Evolutionary conservation across 2,797 vertebrate genomes (phyloP).

Genomic region (Craterocephalus amniculus): DNA sequence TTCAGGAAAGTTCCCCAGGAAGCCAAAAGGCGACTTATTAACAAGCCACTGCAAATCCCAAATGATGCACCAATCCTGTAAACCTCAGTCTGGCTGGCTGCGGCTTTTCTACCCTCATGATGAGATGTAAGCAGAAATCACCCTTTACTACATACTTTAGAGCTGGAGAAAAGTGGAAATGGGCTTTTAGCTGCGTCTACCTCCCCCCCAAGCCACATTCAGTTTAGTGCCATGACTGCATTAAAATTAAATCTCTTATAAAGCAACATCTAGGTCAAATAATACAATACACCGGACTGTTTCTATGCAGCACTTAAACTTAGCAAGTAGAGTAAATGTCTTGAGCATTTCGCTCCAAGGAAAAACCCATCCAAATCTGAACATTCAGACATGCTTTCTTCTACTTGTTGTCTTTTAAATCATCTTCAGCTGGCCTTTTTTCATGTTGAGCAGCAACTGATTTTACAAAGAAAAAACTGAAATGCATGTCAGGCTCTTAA

Average conservation of each 20-base stretch:
- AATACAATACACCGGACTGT: slow-evolving; percentile 2
- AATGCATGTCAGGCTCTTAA: not conserved
- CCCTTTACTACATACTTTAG: slow-evolving; percentile 31
- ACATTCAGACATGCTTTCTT: not conserved
- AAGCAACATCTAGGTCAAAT: slow-evolving; percentile 7
- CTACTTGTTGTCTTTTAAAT: not conserved
- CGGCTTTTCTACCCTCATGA: slow-evolving; percentile 20
- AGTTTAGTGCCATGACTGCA: slow-evolving; percentile 3
- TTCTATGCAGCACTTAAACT: slow-evolving; percentile 6
- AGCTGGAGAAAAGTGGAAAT: slow-evolving; percentile 6
- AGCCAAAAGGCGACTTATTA: slow-evolving; percentile 61
- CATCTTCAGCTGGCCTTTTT: not conserved
- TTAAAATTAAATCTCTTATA: not conserved
- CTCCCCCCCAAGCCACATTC: slow-evolving; percentile 8
- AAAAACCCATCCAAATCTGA: slow-evolving; percentile 1
- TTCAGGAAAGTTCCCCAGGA: slow-evolving; percentile 44
- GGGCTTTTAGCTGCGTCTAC: slow-evolving; percentile 13
- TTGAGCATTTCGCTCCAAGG: not conserved
- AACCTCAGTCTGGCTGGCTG: slow-evolving; percentile 48
- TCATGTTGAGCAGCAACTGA: not conserved
- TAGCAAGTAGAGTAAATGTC: not conserved
- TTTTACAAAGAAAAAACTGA: not conserved
- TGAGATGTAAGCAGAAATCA: slow-evolving; percentile 22
- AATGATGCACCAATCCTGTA: slow-evolving; percentile 39
- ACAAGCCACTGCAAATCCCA: slow-evolving; percentile 42